Evolutionary conservation across 2,113 vertebrate genomes (phyloP), one percentile per base, ranked within the genome.

Genomic region (Calonectris borealis): DNA sequence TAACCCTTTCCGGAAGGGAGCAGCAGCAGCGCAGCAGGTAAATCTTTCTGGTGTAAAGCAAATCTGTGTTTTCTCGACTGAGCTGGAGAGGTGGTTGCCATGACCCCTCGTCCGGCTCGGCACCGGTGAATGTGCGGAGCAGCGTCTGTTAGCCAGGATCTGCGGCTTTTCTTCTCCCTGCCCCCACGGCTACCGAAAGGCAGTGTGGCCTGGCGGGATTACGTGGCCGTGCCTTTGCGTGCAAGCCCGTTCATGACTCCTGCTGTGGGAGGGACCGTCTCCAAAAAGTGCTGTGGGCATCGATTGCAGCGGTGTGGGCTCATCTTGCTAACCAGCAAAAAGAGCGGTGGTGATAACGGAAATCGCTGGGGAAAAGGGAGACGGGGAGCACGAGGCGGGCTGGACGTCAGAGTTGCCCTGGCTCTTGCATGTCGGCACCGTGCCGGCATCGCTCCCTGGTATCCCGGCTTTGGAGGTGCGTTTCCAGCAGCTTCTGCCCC

Each of bases 351-450:
- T 5, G 83, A 6, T 46, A 9, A 5, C 1, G 10, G 88, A 26
- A 34, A 7, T 26, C 62, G 0, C 15, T 15, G 32, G 38, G 72
- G 48, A 26, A 20, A 29, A 24, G 64, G 34, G 40, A n/a, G 68
- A 15, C 31, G 48, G 36, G 66, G 42, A 58, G 62, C 32, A 1
- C 0, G 2, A 73, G 66, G 66, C 4, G 5, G 66, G 31, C 40
- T 49, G 69, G 69, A 9, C 1, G 20, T 44, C 25, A 0, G 79
- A n/a, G 38, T 16, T 32, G 34, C 55, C 32, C 42, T 11, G 60
- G 3, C 36, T 49, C n/a, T 2, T 3, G 13, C 11, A 0, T 3
- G 5, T 11, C 5, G 3, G 64, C 1, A 0, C 66, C 13, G 25
- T n/a, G 51, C 42, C 0, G 2, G 5, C 1, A 3, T 83, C 25